Conservation (phyloP, 2,888 invertebrate genomes). For the Hypsopygia costalis region DNA sequence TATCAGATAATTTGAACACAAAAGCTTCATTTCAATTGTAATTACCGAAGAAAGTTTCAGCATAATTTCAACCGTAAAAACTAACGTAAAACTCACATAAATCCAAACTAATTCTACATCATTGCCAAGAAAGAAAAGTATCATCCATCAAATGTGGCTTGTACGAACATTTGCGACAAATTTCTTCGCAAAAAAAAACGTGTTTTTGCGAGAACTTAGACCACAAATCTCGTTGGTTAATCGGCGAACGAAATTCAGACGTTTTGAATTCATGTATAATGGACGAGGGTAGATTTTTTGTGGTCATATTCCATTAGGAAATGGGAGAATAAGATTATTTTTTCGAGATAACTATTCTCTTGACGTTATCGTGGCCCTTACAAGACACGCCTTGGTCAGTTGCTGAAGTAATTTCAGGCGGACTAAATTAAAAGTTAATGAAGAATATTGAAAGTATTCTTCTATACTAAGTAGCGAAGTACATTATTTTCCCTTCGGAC, state of each 20-base stretch:
- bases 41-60: not conserved
- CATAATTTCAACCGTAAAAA: not conserved
- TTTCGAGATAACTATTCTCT: too few species aligned
- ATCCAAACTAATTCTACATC: not conserved
- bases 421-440: too few species aligned
- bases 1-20: too few species aligned
- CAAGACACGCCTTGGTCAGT: too few species aligned
- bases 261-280: constrained; percentile 24
- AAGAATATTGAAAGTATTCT: too few species aligned
- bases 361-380: too few species aligned
- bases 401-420: too few species aligned
- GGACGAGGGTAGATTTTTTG: constrained; percentile 2
- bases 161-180: not conserved
- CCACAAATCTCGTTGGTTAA: constrained; percentile 55
- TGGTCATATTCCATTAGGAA: not conserved
- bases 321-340: too few species aligned
- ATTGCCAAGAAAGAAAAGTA: not conserved
- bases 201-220: constrained; percentile 36
- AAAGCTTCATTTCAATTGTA: not conserved
- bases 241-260: constrained; percentile 37
- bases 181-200: constrained; percentile 9
- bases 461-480: too few species aligned
- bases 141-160: not conserved
- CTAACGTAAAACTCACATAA: not conserved
- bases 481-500: too few species aligned